phyloP scores from a whole-genome alignment of 2,113 vertebrate species.

The Microtus oregoni region DNA sequence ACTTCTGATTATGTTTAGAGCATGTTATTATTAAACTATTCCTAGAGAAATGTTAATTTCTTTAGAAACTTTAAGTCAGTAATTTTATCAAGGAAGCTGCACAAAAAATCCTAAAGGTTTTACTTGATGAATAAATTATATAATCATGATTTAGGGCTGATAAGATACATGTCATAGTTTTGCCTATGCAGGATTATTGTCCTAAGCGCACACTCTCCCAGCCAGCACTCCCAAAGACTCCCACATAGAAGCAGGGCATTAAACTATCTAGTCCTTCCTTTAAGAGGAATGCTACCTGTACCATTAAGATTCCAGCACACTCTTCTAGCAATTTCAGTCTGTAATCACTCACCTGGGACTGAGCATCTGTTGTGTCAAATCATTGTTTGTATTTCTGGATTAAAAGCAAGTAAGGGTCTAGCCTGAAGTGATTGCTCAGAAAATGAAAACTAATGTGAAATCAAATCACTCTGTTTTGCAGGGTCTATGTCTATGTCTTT shows the following conservation, averaged over 20 bases:
- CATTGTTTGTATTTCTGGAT: conserved; percentile 65
- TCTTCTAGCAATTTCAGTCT: conserved; percentile 38
- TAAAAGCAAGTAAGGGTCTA: conserved; percentile 59
- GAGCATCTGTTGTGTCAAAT: conserved; percentile 49
- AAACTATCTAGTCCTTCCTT: background rate
- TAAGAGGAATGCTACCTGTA: background rate
- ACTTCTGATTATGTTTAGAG: background rate
- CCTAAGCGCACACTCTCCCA: background rate
- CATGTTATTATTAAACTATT: background rate
- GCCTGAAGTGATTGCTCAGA: conserved; percentile 43
- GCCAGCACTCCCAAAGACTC: background rate
- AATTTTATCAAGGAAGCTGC: background rate
- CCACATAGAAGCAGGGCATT: background rate
- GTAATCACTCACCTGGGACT: conserved; percentile 55
- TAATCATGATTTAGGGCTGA: background rate
- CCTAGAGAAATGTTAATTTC: background rate
- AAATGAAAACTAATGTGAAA: conserved; percentile 27
- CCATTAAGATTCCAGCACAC: conserved; percentile 37
- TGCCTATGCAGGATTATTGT: background rate
- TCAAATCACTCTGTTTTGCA: background rate
- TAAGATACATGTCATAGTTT: background rate
- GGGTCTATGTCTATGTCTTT: background rate
- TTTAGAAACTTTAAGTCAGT: background rate
- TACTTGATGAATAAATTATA: background rate
- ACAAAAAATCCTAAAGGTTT: background rate